Percentiles rank a stretch among this genome's conserved stretches.
These are phyloP conservation scores for Meloidogyne exigua DNA, from an alignment of 1,140 invertebrate genomes.

Conservation along the genomic window DNA sequence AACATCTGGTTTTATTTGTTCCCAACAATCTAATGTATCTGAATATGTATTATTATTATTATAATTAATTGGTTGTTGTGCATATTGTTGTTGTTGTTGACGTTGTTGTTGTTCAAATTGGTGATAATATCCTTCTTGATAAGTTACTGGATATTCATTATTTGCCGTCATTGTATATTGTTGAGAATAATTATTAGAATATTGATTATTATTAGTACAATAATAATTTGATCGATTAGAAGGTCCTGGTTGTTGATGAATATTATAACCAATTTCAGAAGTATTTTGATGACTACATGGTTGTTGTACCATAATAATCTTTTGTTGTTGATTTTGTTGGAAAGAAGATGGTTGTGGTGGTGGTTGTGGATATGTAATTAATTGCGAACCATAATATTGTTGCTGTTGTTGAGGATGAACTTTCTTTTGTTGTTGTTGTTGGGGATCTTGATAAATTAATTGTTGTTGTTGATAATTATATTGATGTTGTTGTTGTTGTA, in stretches of 20 bases:
- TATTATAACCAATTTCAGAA: too few relatives aligned
- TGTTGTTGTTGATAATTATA: conserved; percentile 18
- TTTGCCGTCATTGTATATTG: neutral
- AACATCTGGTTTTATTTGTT: conserved; percentile 26
- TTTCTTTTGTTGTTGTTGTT: conserved; percentile 8
- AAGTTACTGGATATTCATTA: neutral
- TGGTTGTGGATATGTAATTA: neutral
- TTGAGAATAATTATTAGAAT: conserved; percentile 1
- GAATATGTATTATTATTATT: conserved; percentile 5
- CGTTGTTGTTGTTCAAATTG: conserved; percentile 10
- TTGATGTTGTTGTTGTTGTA: conserved; percentile 7
- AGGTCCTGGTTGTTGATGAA: neutral
- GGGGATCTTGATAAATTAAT: neutral
- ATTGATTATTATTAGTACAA: neutral
- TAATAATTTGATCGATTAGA: neutral
- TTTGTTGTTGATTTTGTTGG: neutral
- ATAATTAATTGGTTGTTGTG: neutral
- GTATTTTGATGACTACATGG: too few relatives aligned
- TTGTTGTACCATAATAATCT: neutral
- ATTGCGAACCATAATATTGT: conserved; percentile 9
- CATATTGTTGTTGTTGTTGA: neutral
- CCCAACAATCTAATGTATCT: conserved; percentile 27
- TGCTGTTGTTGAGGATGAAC: conserved; percentile 13
- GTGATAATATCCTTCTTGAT: conserved; percentile 1
- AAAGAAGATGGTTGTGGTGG: neutral